Evolutionary conservation across 1,140 invertebrate species (phyloP).

Genomic region (Ooceraea biroi): DNA sequence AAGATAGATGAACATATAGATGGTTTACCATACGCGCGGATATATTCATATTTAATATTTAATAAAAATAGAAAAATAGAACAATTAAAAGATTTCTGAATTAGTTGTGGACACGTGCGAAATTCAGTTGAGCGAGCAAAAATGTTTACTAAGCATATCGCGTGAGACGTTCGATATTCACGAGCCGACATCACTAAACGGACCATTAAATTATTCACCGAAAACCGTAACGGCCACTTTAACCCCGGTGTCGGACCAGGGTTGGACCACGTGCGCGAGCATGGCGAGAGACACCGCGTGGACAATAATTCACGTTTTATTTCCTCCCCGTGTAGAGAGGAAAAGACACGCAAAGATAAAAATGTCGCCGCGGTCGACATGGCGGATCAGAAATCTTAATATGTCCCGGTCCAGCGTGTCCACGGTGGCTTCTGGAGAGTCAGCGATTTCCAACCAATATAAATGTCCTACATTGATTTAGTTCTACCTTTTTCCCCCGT

Average conservation of each 20-base stretch:
- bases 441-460: constrained; percentile 85
- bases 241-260: neutral
- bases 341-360: constrained; percentile 81
- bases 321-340: constrained; percentile 34
- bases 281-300: constrained; percentile 71
- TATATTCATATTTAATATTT: too few relatives aligned
- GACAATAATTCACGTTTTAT: constrained; percentile 83
- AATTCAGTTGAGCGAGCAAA: constrained; percentile 24
- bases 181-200: constrained; percentile 58
- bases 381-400: constrained; percentile 85
- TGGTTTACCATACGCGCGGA: too few relatives aligned
- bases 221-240: constrained; percentile 61
- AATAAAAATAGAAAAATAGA: too few relatives aligned
- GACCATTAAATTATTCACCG: constrained; percentile 62
- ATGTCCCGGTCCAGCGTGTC: constrained; percentile 79
- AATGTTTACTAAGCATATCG: constrained; percentile 49
- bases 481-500: constrained; percentile 49
- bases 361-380: constrained; percentile 77
- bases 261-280: constrained; percentile 29
- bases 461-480: constrained; percentile 86
- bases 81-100: constrained; percentile 6
- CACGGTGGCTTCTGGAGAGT: constrained; percentile 73
- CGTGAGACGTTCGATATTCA: constrained; percentile 39
- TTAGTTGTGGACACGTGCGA: neutral
- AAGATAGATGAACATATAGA: too few relatives aligned